Percentiles rank a stretch among this genome's conserved stretches.
phyloP scores from a whole-genome alignment of 1,140 invertebrate species.

The Zaprionus davidi region DNA sequence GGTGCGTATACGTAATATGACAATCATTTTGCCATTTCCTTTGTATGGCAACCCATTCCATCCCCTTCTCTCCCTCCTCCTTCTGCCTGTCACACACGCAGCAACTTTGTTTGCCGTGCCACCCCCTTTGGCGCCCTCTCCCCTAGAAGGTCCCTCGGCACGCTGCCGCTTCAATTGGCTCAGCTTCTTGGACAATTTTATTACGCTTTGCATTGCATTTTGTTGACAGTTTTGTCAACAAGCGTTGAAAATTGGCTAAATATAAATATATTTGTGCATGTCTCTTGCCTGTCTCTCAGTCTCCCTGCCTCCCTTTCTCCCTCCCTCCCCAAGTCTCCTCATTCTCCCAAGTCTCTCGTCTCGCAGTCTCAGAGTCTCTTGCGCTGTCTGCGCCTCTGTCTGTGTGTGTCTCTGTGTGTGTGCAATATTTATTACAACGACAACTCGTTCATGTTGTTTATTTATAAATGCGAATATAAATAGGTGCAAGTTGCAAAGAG shows the following conservation, averaged over 20 bases:
- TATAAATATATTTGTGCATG: conserved; percentile 77
- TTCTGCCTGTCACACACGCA: conserved; percentile 45
- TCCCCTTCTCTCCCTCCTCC: background rate
- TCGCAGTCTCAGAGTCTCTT: conserved; percentile 50
- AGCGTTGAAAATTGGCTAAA: conserved; percentile 84
- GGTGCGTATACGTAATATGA: conserved; percentile 76
- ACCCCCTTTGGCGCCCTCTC: background rate
- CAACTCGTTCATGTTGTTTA: conserved; percentile 77
- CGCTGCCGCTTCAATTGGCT: conserved; percentile 42
- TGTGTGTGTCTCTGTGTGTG: conserved; percentile 27
- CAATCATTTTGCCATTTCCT: conserved; percentile 51
- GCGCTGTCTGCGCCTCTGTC: conserved; percentile 55
- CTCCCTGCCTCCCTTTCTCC: background rate
- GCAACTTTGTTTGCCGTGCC: conserved; percentile 60
- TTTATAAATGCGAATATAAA: conserved; percentile 82
- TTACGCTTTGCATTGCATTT: conserved; percentile 82
- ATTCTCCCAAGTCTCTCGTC: conserved; percentile 34
- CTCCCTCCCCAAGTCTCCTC: conserved; percentile 23
- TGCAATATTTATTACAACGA: conserved; percentile 80
- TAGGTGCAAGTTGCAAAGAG: conserved; percentile 64
- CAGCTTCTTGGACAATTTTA: conserved; percentile 78
- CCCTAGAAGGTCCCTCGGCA: background rate
- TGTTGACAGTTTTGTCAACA: conserved; percentile 84
- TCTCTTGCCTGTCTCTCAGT: conserved; percentile 29
- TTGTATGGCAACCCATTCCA: background rate